phyloP scores from a whole-genome alignment of 2,888 invertebrate species.

The Agriopis leucophaearia region DNA sequence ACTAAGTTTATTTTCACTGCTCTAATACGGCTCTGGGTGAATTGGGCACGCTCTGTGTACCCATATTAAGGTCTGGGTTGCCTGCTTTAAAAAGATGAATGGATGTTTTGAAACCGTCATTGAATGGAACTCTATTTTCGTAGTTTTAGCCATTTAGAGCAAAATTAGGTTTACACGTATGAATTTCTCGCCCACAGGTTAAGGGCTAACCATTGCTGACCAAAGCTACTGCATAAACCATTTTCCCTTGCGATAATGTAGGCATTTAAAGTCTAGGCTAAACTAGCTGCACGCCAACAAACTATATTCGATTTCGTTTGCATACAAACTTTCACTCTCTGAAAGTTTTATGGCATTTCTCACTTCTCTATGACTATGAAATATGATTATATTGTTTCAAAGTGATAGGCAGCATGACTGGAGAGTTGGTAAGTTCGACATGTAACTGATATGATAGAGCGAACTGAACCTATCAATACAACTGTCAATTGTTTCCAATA shows the following conservation, averaged over 20 bases:
- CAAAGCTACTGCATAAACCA: neutral
- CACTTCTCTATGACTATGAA: slow-evolving; percentile 3
- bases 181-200: neutral
- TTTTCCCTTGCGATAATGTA: neutral
- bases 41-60: slow-evolving; percentile 23
- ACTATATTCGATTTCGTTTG: neutral
- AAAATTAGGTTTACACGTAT: slow-evolving; percentile 1
- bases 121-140: slow-evolving; percentile 20
- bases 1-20: slow-evolving; percentile 24
- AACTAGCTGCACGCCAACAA: neutral
- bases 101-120: too few species aligned
- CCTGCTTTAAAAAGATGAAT: slow-evolving; percentile 14
- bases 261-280: slow-evolving; percentile 2
- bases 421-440: slow-evolving; percentile 14
- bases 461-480: slow-evolving; percentile 1
- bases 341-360: slow-evolving; percentile 7
- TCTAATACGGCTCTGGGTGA: slow-evolving; percentile 22
- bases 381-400: slow-evolving; percentile 22
- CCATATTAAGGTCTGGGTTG: slow-evolving; percentile 18
- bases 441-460: neutral
- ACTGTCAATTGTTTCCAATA: slow-evolving; percentile 9
- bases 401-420: neutral
- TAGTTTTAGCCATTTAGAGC: neutral
- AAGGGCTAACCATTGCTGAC: too few species aligned
- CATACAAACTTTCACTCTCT: neutral